These are phyloP conservation scores for Apostichopus japonicus DNA, from an alignment of 35 echinoderm and acorn worm species.

Conservation along the genomic window DNA sequence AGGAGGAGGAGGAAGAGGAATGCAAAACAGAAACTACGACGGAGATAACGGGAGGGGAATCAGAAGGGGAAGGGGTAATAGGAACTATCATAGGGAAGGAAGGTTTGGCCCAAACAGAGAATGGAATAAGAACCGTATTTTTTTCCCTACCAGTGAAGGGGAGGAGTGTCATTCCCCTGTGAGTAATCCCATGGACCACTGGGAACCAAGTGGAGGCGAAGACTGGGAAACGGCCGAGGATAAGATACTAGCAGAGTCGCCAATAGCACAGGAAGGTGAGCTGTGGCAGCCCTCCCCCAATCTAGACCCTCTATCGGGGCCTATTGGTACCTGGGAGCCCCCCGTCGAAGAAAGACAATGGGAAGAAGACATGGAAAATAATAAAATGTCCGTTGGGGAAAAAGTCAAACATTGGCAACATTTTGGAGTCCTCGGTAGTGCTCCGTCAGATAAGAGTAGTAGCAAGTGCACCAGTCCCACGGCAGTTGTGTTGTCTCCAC, in stretches of 20 bases:
- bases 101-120: conserved; percentile 7
- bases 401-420: conserved; percentile 57
- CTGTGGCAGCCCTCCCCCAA: conserved; percentile 46
- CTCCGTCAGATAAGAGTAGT: background rate
- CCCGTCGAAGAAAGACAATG: conserved; percentile 54
- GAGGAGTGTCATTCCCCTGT: conserved; percentile 32
- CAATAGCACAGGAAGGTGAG: conserved; percentile 21
- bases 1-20: conserved; percentile 35
- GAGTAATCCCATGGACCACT: conserved; percentile 47
- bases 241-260: conserved; percentile 36
- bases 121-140: conserved; percentile 1
- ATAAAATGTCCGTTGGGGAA: conserved; percentile 52
- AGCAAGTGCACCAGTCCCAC: background rate
- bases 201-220: conserved; percentile 56
- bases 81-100: conserved; percentile 9
- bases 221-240: conserved; percentile 55
- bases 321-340: conserved; percentile 73
- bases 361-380: conserved; percentile 61
- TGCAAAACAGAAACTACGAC: conserved; percentile 42
- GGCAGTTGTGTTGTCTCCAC: background rate
- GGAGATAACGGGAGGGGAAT: conserved; percentile 56
- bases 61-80: conserved; percentile 52
- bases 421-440: background rate
- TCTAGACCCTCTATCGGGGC: conserved; percentile 64
- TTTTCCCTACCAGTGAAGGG: conserved; percentile 20